phyloP scores from a whole-genome alignment of 1,140 invertebrate genomes.

The Rhopalosiphum padi region DNA sequence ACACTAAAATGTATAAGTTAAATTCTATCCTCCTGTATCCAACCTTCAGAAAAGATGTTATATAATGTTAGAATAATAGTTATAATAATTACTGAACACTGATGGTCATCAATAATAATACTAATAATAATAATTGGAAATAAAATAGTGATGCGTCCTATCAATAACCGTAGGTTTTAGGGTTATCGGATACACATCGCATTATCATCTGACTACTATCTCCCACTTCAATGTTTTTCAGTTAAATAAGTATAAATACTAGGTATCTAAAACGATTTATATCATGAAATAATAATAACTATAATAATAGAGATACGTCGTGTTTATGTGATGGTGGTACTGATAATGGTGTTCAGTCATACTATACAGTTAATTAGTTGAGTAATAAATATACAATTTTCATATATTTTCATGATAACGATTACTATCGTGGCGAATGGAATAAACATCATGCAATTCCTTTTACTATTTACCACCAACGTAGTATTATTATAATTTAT shows the following conservation, averaged over 20 bases:
- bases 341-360: neutral
- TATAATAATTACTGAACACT: neutral
- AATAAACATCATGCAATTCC: neutral
- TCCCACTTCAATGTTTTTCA: neutral
- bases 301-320: neutral
- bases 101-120: no score
- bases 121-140: neutral
- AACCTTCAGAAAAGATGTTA: neutral
- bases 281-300: neutral
- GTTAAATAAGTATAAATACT: neutral
- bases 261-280: neutral
- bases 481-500: neutral
- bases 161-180: neutral
- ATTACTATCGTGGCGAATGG: neutral
- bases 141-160: neutral
- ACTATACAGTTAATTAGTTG: neutral
- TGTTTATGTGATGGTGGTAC: neutral
- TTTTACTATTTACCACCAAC: neutral
- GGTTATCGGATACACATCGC: neutral
- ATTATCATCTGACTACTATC: neutral
- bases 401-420: neutral
- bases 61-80: neutral
- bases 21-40: neutral
- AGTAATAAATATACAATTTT: neutral
- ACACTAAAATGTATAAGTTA: neutral